A percentile compares a stretch with the other conserved stretches of the same genome.
These are phyloP conservation scores for Drosophila suboccidentalis DNA, from an alignment of 2,888 invertebrate genomes.

Conservation along the genomic window DNA sequence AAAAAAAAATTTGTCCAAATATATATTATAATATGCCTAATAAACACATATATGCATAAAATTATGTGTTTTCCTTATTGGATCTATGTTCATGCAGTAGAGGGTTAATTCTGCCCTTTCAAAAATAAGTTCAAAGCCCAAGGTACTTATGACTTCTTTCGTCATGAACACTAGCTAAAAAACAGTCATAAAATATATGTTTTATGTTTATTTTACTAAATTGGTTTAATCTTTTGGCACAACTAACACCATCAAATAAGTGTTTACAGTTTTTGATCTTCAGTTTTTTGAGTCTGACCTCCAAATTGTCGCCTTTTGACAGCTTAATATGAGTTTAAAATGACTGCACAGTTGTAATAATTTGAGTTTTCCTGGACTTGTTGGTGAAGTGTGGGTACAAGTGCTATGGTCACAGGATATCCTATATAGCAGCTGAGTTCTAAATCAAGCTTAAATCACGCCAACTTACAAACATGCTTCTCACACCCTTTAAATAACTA, in stretches of 20 bases:
- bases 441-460: constrained; percentile 59
- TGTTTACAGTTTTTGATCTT: not conserved
- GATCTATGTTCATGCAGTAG: too few species aligned
- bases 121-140: too few species aligned
- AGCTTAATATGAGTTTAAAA: constrained; percentile 3
- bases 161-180: not conserved
- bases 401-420: constrained; percentile 31
- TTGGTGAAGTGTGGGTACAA: not conserved
- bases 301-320: not conserved
- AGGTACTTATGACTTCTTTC: not conserved
- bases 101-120: too few species aligned
- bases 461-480: constrained; percentile 41
- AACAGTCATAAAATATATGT: too few species aligned
- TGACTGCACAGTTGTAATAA: not conserved
- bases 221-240: not conserved
- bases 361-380: constrained; percentile 4
- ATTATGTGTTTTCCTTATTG: too few species aligned
- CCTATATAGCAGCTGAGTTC: constrained; percentile 25
- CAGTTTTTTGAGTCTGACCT: not conserved
- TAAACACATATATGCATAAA: too few species aligned
- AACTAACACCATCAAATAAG: not conserved
- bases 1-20: too few species aligned
- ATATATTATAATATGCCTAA: too few species aligned
- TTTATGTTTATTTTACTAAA: not conserved
- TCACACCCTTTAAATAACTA: constrained; percentile 54